A percentile compares a stretch with the other conserved stretches of the same genome.
Evolutionary conservation across 2,797 vertebrate species (phyloP).

Genomic region (Babyrousa celebensis): DNA sequence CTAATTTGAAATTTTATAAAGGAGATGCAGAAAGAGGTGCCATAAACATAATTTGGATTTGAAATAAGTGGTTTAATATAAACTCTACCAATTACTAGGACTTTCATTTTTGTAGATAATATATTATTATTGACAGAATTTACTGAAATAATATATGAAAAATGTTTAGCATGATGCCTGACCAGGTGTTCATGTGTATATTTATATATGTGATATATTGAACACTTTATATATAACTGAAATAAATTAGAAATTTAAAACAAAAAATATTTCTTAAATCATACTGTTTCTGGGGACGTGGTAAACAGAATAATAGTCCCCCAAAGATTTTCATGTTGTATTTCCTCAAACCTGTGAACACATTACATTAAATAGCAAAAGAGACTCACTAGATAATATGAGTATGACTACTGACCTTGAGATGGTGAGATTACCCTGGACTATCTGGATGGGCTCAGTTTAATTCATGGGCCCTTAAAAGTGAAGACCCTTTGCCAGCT

Average conservation of each 20-base stretch:
- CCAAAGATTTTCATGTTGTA: neutral
- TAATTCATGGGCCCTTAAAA: neutral
- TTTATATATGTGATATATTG: slow-evolving; percentile 31
- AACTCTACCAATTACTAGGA: neutral
- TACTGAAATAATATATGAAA: slow-evolving; percentile 1
- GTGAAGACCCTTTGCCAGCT: neutral
- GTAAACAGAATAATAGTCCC: neutral
- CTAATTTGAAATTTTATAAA: slow-evolving; percentile 5
- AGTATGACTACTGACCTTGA: neutral
- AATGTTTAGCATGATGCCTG: slow-evolving; percentile 24
- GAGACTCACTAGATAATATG: neutral
- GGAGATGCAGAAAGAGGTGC: neutral
- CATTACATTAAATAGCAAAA: neutral
- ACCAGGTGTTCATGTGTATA: neutral
- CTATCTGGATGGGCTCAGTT: neutral
- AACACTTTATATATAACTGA: neutral
- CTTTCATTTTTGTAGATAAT: slow-evolving; percentile 8
- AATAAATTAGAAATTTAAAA: slow-evolving; percentile 56
- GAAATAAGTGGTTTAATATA: slow-evolving; percentile 66
- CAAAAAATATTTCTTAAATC: slow-evolving; percentile 19
- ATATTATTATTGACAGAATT: slow-evolving; percentile 41
- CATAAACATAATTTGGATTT: slow-evolving; percentile 18
- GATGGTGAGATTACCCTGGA: neutral
- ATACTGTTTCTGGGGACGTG: neutral
- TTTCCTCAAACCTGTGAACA: slow-evolving; percentile 28